phyloP scores from a whole-genome alignment of 2,888 invertebrate species.

The Pyrgus malvae region DNA sequence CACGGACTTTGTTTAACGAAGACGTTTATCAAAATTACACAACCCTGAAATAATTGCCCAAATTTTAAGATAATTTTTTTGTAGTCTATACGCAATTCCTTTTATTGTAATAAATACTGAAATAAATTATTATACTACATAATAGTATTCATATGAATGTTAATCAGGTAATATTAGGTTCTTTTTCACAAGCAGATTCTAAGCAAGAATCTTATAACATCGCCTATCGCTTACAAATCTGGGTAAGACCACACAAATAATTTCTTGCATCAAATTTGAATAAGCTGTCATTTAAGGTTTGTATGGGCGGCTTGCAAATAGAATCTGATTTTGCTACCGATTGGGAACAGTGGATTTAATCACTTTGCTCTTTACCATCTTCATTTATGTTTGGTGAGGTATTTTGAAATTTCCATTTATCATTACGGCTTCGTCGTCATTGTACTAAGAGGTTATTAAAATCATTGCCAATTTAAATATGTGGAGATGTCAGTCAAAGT shows the following conservation, averaged over 20 bases:
- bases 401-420: constrained; percentile 12
- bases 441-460: too few relatives aligned
- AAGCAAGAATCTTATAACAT: background rate
- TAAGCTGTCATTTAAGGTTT: constrained; percentile 11
- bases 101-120: too few relatives aligned
- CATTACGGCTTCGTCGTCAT: background rate
- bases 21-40: too few relatives aligned
- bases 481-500: too few relatives aligned
- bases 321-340: background rate
- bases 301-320: constrained; percentile 14
- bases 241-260: background rate
- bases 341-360: constrained; percentile 12
- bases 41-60: too few relatives aligned
- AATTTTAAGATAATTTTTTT: too few relatives aligned
- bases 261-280: constrained; percentile 13
- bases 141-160: too few relatives aligned
- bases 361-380: constrained; percentile 14
- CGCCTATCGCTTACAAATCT: background rate
- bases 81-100: too few relatives aligned
- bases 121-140: too few relatives aligned
- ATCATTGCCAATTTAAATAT: too few relatives aligned
- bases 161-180: too few relatives aligned
- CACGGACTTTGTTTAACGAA: too few relatives aligned
- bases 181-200: background rate
- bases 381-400: background rate